Evolutionary conservation across 2,113 vertebrate genomes (phyloP).

Genomic region (Rutilus rutilus): DNA sequence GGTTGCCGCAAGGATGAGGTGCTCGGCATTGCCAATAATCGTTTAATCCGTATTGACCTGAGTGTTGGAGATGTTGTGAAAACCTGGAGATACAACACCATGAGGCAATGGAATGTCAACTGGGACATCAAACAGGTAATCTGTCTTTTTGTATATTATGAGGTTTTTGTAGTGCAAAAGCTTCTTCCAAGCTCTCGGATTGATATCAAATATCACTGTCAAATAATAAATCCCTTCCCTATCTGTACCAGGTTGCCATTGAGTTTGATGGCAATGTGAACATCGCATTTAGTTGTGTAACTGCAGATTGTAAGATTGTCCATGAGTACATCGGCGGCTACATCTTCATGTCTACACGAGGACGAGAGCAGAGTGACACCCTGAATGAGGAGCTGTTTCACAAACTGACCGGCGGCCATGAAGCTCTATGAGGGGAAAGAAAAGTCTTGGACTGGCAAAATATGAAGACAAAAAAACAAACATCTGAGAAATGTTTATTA

Average conservation of each 20-base stretch:
- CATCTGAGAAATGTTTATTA: background rate
- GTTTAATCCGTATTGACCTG: slow-evolving; percentile 78
- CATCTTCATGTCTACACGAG: slow-evolving; percentile 81
- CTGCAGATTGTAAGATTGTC: slow-evolving; percentile 77
- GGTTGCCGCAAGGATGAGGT: slow-evolving; percentile 80
- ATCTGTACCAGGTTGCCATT: slow-evolving; percentile 75
- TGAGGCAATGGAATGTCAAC: slow-evolving; percentile 84
- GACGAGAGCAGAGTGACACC: slow-evolving; percentile 67
- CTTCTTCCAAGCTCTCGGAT: background rate
- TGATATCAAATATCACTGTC: background rate
- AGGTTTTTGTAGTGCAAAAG: background rate
- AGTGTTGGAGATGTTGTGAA: slow-evolving; percentile 72
- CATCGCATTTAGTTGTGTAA: slow-evolving; percentile 79
- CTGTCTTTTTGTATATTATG: background rate
- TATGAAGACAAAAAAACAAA: background rate
- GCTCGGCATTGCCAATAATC: slow-evolving; percentile 78
- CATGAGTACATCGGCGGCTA: slow-evolving; percentile 84
- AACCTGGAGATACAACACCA: slow-evolving; percentile 81
- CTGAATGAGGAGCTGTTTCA: slow-evolving; percentile 80
- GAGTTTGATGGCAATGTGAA: slow-evolving; percentile 83
- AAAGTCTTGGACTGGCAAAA: background rate
- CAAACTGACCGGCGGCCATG: slow-evolving; percentile 81
- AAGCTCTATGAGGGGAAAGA: slow-evolving; percentile 69
- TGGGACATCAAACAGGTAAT: slow-evolving; percentile 81
- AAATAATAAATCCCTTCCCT: background rate